Base-by-base conservation (phyloP, 2,888 invertebrate genomes). In the Drepanosiphum platanoidis region DNA sequence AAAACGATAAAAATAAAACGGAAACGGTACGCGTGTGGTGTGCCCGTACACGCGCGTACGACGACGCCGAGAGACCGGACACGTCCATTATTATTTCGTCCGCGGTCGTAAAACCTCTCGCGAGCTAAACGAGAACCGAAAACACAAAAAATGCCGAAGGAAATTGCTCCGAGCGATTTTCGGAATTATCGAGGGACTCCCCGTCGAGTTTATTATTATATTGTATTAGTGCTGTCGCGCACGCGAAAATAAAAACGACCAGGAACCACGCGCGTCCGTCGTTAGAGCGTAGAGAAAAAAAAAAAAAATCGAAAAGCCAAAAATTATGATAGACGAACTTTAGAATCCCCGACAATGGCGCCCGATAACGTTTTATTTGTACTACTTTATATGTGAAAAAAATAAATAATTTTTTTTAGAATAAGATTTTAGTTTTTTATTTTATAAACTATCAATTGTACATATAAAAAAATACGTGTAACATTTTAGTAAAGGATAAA, bases 1-100 rank as follows among this genome's bases (percentile, higher is more conserved):
- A 30, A 64, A 42, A 71, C 22, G 34, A 74, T 32, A 68, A 66
- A 42, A 79, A 79, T 61, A 61, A 61, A 61, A 61, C n/a, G 27
- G 61, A 61, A 61, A n/a, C n/a, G n/a, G 11, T 61, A 27, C 61
- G 22, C 61, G 61, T 22, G 15, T 27, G 18, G 8, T 27, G 9
- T 18, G 7, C 22, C 22, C 3, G 1, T 61, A 46, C 18, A n/a
- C n/a, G 52, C 52, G 52, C 13, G 52, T 13, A 13, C 52, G 52
- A 13, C 39, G 39, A 13, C 52, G n/a, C 18, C 9, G 61, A 3
- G 27, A 61, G 27, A 27, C 8, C 61, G 61, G 61, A 27, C 5
- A 27, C 61, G 61, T 61, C 52, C 52, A 52, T 61, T 61, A 27
- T 61, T n/a, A n/a, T n/a, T n/a, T 3, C 5, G 61, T n/a, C 61